Percentiles rank a stretch among this genome's conserved stretches.
Conservation (phyloP, 2,113 vertebrate genomes). For the Rhinopomastus cyanomelas region DNA sequence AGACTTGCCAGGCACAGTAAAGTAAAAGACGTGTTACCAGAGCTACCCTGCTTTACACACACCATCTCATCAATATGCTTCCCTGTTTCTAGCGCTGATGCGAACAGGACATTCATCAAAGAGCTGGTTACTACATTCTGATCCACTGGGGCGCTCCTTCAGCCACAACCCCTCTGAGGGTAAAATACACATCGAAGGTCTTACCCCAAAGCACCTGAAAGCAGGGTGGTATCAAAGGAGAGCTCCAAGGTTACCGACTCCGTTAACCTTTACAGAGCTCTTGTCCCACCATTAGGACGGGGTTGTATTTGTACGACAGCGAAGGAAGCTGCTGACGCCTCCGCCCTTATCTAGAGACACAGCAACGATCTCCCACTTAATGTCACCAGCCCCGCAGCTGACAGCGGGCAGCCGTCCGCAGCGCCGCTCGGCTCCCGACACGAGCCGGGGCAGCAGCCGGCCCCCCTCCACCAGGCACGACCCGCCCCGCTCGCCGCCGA, state of each 20-base stretch:
- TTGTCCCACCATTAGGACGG: neutral
- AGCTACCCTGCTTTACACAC: neutral
- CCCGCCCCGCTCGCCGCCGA: too few relatives aligned
- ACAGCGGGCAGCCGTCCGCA: neutral
- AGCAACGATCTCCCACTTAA: neutral
- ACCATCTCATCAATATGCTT: neutral
- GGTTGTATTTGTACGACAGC: neutral
- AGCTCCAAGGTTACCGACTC: neutral
- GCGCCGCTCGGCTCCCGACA: neutral
- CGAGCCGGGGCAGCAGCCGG: neutral
- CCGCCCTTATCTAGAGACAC: accelerated
- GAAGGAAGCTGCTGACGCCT: accelerated
- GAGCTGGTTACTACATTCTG: neutral
- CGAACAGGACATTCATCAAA: neutral
- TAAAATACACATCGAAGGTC: neutral
- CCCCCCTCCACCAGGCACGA: neutral
- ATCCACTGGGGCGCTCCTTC: neutral
- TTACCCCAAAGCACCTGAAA: neutral
- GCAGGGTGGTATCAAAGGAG: accelerated
- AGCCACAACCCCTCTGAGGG: neutral
- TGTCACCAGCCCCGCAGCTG: neutral
- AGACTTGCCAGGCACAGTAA: neutral
- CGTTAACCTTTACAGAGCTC: neutral
- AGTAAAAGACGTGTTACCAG: neutral
- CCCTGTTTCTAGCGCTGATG: neutral